Base-by-base conservation (phyloP, 2,797 vertebrate genomes). In the Ctenochaetus hawaiiensis region DNA sequence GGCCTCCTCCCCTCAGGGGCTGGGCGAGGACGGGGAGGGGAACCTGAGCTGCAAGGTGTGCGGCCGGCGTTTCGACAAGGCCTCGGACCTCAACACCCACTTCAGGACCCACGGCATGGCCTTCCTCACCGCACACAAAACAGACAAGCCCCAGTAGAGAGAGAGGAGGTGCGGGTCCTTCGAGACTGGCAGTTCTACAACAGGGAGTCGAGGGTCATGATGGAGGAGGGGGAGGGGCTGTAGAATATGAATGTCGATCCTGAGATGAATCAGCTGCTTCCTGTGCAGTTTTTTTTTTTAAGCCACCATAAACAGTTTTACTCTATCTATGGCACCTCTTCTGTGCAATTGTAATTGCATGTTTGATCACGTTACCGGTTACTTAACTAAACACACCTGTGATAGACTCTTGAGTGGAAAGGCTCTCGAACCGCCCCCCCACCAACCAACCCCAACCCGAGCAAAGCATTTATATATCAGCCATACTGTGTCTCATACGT, bases 91-190 rank as follows among this genome's bases (percentile, higher is more conserved):
- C 83, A 99, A 97, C 94, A 99, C 97, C 2, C 97, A 98, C 86
- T 98, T 99, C 95, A 95, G 97, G 85, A 99, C 97, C 16, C 97
- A 99, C 0, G 98, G 97, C 65, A 98, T 99, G 98, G 97, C 98
- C 34, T 99, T 99, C 92, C 97, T 99, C 94, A 96, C 96, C 0
- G 96, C 97, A 54, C 93, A 96, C 90, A 97, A 98, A 92, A 97
- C 96, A 0, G 96, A 95, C 64, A 96, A 96, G 53, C 95, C 95
- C 10, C 95, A 93, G 85, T 96, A 93, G 59, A 16, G 26, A 30
- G 58, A 22, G 22, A 22, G 18, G 23, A 30, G 56, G 20, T n/a
- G 22, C 20, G 47, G 37, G 54, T 37, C 23, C 51, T 58, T 67
- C 39, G 57, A 66, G 47, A 72, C 82, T 14, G 45, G 72, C 54